These are phyloP conservation scores for Chrysolina haemoptera DNA, from an alignment of 2,888 invertebrate species.

Conservation along the genomic window DNA sequence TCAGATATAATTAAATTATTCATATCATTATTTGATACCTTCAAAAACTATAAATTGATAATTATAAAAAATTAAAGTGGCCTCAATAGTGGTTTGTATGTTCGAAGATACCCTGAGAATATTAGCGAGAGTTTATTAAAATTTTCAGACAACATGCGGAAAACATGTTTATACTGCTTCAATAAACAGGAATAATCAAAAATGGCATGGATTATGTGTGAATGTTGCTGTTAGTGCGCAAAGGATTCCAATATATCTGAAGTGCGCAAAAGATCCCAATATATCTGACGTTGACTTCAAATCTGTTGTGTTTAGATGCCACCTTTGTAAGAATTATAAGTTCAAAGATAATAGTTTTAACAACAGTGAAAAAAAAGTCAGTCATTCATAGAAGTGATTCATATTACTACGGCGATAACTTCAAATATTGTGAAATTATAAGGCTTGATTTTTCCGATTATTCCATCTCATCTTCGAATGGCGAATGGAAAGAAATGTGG, in stretches of 20 bases:
- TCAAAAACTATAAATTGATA: not conserved
- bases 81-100: not conserved
- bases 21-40: not conserved
- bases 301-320: not conserved
- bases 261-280: not conserved
- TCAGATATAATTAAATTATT: not conserved
- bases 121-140: not conserved
- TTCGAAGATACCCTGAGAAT: not conserved
- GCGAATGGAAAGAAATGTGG: not conserved
- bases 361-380: not conserved
- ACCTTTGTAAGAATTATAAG: not conserved
- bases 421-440: not conserved
- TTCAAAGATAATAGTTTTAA: not conserved
- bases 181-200: not conserved
- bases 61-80: not conserved
- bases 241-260: not conserved
- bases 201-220: not conserved
- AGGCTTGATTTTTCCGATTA: not conserved
- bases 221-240: not conserved
- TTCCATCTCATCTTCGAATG: not conserved
- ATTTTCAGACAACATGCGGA: not conserved
- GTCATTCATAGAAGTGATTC: not conserved
- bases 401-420: not conserved
- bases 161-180: too few species aligned
- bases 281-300: not conserved